Evolutionary conservation across 2,888 invertebrate genomes (phyloP), one percentile per base, ranked within the genome.

Genomic region (Drosophila infuscata): DNA sequence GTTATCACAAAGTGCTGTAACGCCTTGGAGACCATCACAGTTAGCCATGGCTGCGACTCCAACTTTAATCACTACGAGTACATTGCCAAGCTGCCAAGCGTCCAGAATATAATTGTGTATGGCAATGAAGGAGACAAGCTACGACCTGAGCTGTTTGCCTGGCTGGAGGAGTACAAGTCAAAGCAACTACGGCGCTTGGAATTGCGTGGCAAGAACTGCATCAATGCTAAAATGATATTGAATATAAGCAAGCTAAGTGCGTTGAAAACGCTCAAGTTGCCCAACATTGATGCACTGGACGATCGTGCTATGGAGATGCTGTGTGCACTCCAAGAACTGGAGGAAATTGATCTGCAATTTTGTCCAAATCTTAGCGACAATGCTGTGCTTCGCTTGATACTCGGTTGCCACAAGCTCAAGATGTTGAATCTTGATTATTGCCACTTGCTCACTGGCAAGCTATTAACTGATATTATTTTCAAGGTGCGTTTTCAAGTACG

Each of bases 51-150:
- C 66, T n/a, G n/a, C n/a, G n/a, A n/a, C n/a, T n/a, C n/a, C n/a
- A n/a, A n/a, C n/a, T n/a, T n/a, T n/a, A n/a, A 25, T 20, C 51
- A 33, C 0, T 76, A 75, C 33, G 74, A 81, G 36, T 15, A 62
- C 8, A 48, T 85, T 29, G 85, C 82, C n/a, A 57, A 56, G 49
- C 25, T 85, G 7, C 88, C 84, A 15, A 59, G 29, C 3, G 63
- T 85, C 2, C 88, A 75, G 60, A 54, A 68, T 3, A 49, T 85
- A 4, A 25, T 35, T 48, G 30, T 80, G 12, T 15, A 58, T 15
- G 9, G 25, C 38, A 8, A 65, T 32, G 33, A 11, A 5, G 38
- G 25, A 4, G 17, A 20, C 7, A 12, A 6, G 1, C 3, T 74
- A 8, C 61, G 71, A 9, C 2, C 6, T 0, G 49, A 73, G 20